Evolutionary conservation across 2,113 vertebrate species (phyloP).

Genomic region (Axis porcinus): DNA sequence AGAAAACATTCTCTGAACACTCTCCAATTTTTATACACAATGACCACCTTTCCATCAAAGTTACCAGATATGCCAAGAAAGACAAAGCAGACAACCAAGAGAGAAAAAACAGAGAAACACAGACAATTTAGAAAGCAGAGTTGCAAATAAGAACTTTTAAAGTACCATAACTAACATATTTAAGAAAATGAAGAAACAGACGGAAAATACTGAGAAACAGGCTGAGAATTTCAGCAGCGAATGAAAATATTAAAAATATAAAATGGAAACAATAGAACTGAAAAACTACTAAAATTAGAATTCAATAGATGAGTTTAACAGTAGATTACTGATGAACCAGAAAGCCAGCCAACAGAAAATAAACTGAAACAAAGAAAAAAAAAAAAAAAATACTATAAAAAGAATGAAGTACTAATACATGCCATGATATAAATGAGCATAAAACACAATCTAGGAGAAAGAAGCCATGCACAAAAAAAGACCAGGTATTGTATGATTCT

Average conservation of each 20-base stretch:
- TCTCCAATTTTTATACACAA: not conserved
- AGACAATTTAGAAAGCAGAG: not conserved
- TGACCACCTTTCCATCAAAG: not conserved
- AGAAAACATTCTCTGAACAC: not conserved
- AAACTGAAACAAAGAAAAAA: not conserved
- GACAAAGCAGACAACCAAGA: not conserved
- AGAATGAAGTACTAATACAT: not conserved
- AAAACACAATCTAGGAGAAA: not conserved
- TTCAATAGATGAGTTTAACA: conserved; percentile 10
- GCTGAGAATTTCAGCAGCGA: not conserved
- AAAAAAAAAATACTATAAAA: not conserved
- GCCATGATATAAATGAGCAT: not conserved
- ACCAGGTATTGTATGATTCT: not conserved
- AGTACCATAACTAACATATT: not conserved
- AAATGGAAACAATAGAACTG: not conserved
- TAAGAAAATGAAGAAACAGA: not conserved
- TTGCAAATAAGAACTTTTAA: not conserved
- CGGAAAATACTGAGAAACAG: not conserved
- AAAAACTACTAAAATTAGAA: conserved; percentile 34
- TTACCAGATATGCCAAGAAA: not conserved
- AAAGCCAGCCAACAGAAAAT: not conserved
- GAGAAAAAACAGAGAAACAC: not conserved
- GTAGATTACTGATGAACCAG: not conserved
- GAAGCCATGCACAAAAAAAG: not conserved
- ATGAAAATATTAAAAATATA: conserved; percentile 20